Conservation (phyloP, 2,113 vertebrate genomes). For the Marmota monax region DNA sequence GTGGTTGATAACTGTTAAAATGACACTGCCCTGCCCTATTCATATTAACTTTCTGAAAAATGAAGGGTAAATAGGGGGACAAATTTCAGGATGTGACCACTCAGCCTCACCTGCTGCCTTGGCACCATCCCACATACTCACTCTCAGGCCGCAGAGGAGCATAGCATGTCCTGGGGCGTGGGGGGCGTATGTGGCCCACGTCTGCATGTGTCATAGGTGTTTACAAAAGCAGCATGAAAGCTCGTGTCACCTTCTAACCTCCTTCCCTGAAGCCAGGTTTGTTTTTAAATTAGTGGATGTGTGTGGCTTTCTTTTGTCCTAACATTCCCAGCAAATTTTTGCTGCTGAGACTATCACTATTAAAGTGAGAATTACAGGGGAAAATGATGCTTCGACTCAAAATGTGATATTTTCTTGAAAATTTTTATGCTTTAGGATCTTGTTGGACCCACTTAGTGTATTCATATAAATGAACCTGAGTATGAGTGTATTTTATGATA, state of each 20-base stretch:
- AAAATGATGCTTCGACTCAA: not conserved
- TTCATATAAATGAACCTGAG: not conserved
- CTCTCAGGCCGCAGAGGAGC: not conserved
- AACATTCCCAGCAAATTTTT: slow-evolving; percentile 71
- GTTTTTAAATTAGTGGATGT: not conserved
- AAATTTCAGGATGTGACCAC: not conserved
- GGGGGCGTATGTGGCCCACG: too few relatives aligned
- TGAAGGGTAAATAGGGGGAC: not conserved
- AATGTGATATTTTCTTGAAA: not conserved
- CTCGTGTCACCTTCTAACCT: not conserved
- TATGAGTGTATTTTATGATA: not conserved
- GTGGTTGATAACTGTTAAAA: not conserved
- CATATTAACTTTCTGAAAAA: not conserved
- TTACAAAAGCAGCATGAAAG: not conserved
- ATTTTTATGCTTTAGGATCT: not conserved
- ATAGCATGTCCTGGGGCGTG: too few relatives aligned
- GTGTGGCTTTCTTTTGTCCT: not conserved
- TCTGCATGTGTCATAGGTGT: not conserved
- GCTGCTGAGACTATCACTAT: slow-evolving; percentile 72
- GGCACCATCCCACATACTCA: fast-evolving
- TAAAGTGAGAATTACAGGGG: slow-evolving; percentile 46
- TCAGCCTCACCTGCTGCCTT: fast-evolving
- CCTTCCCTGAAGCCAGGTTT: not conserved
- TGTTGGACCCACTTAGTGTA: not conserved
- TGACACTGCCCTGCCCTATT: not conserved